A percentile compares a stretch with the other conserved stretches of the same genome.
Conservation (phyloP, 2,888 invertebrate species). For the Clistopyga incitator region DNA sequence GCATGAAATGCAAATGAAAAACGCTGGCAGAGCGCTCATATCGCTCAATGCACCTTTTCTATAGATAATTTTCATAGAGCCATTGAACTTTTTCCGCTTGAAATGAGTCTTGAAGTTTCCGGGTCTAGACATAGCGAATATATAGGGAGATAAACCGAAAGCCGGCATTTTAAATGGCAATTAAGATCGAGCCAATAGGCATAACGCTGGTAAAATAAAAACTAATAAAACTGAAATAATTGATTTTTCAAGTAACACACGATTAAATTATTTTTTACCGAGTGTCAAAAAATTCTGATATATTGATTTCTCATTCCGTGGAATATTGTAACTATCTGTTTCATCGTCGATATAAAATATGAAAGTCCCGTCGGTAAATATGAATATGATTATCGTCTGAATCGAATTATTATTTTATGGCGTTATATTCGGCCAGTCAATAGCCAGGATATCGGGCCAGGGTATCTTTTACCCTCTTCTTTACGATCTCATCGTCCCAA, state of each 20-base stretch:
- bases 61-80: constrained; percentile 1
- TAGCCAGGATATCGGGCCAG: neutral
- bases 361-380: too few relatives aligned
- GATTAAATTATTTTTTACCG: too few relatives aligned
- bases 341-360: too few relatives aligned
- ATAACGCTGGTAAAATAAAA: too few relatives aligned
- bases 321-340: too few relatives aligned
- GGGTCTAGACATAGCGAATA: constrained; percentile 17
- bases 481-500: neutral
- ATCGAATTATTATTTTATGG: too few relatives aligned
- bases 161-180: constrained; percentile 35
- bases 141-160: neutral
- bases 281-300: too few relatives aligned
- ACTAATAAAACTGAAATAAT: too few relatives aligned
- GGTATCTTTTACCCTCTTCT: neutral
- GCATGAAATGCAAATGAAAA: constrained; percentile 9
- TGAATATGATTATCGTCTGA: too few relatives aligned
- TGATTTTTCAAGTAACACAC: neutral
- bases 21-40: neutral
- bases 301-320: too few relatives aligned
- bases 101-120: neutral
- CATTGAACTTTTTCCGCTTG: constrained; percentile 5
- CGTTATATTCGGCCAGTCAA: neutral
- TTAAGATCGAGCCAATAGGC: constrained; percentile 21
- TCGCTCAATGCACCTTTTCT: constrained; percentile 4